Percentiles rank a stretch among this genome's conserved stretches.
These are phyloP conservation scores for Tapera naevia DNA, from an alignment of 2,797 vertebrate genomes.

Conservation along the genomic window DNA sequence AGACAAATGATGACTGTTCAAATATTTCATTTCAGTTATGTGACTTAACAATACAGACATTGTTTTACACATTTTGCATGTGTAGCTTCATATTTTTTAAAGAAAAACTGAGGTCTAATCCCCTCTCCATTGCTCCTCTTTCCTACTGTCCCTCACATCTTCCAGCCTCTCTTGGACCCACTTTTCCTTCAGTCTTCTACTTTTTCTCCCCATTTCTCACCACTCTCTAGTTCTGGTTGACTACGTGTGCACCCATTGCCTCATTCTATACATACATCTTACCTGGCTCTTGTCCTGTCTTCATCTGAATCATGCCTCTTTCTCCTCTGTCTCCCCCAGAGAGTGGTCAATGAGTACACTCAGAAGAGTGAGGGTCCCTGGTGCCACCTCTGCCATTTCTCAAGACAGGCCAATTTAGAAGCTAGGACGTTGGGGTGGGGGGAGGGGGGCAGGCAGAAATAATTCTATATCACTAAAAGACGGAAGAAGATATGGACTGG, in stretches of 20 bases:
- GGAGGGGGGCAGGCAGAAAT: too few relatives aligned
- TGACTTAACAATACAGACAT: background rate
- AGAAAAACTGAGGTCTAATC: background rate
- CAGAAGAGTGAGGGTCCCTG: background rate
- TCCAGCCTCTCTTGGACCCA: background rate
- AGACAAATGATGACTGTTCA: background rate
- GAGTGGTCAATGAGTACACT: background rate
- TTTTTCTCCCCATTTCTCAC: background rate
- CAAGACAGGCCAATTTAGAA: background rate
- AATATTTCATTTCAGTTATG: background rate
- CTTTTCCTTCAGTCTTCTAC: background rate
- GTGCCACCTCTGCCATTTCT: background rate
- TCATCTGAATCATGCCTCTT: background rate
- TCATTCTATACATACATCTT: background rate
- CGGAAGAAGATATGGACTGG: background rate
- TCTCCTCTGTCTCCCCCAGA: background rate
- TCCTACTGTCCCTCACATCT: background rate
- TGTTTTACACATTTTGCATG: background rate
- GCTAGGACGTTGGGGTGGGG: background rate
- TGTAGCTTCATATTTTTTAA: background rate
- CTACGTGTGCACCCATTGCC: background rate
- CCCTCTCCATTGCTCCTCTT: background rate
- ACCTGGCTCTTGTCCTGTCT: background rate
- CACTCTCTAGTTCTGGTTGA: background rate
- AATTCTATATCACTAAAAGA: background rate